These are phyloP conservation scores for Oithona nana DNA, from an alignment of 2,888 invertebrate genomes.

Conservation along the genomic window DNA sequence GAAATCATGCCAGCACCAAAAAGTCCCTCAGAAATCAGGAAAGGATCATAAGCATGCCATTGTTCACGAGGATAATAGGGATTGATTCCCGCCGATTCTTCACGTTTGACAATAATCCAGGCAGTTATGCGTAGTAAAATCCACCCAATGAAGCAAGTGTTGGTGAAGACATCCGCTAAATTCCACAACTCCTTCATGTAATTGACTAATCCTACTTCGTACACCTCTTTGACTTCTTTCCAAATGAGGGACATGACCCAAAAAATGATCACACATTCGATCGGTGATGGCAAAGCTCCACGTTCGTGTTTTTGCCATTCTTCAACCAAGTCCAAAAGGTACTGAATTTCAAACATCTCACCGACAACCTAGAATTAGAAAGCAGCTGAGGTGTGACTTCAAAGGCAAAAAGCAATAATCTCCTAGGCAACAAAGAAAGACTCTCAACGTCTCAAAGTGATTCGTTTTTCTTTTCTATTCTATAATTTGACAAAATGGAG, in stretches of 20 bases:
- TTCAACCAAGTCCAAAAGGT: conserved; percentile 41
- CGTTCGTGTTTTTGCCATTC: conserved; percentile 49
- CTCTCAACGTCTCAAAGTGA: no score
- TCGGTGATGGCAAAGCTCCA: conserved; percentile 61
- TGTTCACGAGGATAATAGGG: conserved; percentile 42
- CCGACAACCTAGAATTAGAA: conserved; percentile 21
- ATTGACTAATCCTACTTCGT: conserved; percentile 31
- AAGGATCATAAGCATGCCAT: conserved; percentile 37
- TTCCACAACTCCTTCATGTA: conserved; percentile 38
- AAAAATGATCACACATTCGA: conserved; percentile 60
- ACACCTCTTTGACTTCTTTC: conserved; percentile 34
- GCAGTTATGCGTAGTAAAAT: conserved; percentile 26
- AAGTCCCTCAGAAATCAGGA: conserved; percentile 32
- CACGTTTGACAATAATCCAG: conserved; percentile 7
- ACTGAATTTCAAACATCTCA: conserved; percentile 31
- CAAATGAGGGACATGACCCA: conserved; percentile 52
- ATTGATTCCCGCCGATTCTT: conserved; percentile 28
- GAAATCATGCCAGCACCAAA: conserved; percentile 38
- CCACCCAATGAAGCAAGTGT: conserved; percentile 34
- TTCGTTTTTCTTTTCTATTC: no score
- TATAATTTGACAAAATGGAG: no score
- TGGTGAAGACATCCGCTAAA: conserved; percentile 35
- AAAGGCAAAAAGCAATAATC: no score
- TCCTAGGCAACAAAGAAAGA: no score
- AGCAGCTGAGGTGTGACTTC: no score